A percentile compares a stretch with the other conserved stretches of the same genome.
phyloP scores from a whole-genome alignment of 2,113 vertebrate species.

The Benitochromis conjunctus region DNA sequence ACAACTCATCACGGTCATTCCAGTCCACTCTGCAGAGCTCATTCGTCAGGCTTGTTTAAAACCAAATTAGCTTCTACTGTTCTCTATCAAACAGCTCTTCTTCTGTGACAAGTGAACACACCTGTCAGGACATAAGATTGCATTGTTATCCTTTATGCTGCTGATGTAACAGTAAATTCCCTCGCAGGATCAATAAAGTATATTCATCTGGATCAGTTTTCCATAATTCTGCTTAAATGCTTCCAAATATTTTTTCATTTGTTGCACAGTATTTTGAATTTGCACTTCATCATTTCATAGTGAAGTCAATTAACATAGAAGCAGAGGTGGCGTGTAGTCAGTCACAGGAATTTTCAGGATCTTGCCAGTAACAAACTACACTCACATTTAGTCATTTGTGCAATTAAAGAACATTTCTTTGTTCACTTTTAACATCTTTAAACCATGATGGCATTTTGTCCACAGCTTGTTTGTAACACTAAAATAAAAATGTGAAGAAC shows the following conservation, averaged over 20 bases:
- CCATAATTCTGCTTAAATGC: background rate
- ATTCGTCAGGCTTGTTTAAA: background rate
- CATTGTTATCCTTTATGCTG: background rate
- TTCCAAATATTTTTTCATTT: background rate
- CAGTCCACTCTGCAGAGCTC: background rate
- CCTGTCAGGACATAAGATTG: background rate
- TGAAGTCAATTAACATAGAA: background rate
- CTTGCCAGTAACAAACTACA: background rate
- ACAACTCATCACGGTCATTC: background rate
- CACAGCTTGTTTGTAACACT: background rate
- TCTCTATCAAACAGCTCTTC: background rate
- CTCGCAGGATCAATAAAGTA: background rate
- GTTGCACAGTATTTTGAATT: background rate
- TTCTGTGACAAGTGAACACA: background rate
- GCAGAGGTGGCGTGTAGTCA: background rate
- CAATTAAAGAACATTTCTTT: background rate
- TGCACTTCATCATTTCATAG: background rate
- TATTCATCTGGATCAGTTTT: background rate
- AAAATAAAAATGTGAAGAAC: background rate
- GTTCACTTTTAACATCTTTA: background rate
- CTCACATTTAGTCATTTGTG: background rate
- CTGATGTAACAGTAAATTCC: background rate
- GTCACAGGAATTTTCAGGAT: background rate
- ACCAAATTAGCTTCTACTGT: background rate
- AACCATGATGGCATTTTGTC: background rate